These are phyloP conservation scores for Vulpes vulpes DNA, from an alignment of 2,113 vertebrate genomes.

Conservation along the genomic window DNA sequence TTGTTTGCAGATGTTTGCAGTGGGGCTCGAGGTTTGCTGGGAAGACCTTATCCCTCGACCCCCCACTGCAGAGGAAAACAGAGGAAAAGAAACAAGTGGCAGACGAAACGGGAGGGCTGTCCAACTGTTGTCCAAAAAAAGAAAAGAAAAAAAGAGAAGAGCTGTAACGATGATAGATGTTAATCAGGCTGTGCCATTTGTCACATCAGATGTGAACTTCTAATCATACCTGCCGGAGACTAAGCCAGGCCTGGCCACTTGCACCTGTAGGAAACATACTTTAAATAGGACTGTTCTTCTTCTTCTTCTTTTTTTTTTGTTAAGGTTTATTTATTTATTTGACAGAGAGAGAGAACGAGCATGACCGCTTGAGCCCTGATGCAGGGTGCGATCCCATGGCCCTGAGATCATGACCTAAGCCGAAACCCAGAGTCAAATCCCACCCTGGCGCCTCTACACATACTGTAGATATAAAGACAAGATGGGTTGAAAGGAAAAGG, in stretches of 20 bases:
- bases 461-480: background rate
- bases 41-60: background rate
- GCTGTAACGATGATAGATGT: background rate
- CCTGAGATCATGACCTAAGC: no score
- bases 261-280: rapidly evolving
- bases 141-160: no score
- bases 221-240: no score
- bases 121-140: no score
- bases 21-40: background rate
- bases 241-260: rapidly evolving
- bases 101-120: background rate
- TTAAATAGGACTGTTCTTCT: no score
- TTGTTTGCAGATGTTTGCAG: rapidly evolving
- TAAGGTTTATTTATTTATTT: no score
- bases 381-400: no score
- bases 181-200: background rate
- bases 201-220: background rate
- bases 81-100: slow-evolving; percentile 9
- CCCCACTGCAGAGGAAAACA: slow-evolving; percentile 67
- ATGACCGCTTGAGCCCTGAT: no score
- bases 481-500: background rate
- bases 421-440: no score
- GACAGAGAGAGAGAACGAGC: no score
- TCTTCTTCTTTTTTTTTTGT: no score
- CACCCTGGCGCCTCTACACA: background rate